Percentiles rank a stretch among this genome's conserved stretches.
These are phyloP conservation scores for Odontomyia ornata DNA, from an alignment of 2,888 invertebrate species.

Conservation along the genomic window DNA sequence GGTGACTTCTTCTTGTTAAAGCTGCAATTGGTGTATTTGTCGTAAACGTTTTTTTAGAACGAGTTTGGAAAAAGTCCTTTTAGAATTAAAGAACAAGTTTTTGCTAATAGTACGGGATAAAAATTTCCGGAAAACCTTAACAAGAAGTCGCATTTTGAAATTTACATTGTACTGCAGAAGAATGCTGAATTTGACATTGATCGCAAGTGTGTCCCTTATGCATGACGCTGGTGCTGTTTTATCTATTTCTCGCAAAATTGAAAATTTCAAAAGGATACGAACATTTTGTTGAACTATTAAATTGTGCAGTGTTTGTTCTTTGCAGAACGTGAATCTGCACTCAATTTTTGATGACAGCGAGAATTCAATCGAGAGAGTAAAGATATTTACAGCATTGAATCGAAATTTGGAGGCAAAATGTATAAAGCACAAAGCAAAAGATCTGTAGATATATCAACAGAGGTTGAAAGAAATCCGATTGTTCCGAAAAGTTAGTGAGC, in stretches of 20 bases:
- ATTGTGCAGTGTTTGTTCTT: neutral
- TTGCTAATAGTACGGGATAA: neutral
- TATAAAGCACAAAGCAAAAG: no score
- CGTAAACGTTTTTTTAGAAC: conserved; percentile 18
- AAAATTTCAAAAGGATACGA: neutral
- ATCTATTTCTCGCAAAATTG: neutral
- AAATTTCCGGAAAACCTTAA: conserved; percentile 2
- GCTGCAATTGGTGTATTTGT: neutral
- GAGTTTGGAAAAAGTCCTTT: conserved; percentile 35
- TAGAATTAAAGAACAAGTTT: conserved; percentile 23
- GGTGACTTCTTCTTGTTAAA: no score
- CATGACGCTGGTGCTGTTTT: conserved; percentile 15
- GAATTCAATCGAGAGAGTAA: no score
- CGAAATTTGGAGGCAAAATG: no score
- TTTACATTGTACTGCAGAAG: neutral
- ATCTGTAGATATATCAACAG: no score
- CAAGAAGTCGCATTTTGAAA: neutral
- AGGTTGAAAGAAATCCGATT: no score
- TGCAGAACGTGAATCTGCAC: neutral
- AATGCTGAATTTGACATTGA: neutral
- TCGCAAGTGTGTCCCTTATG: neutral
- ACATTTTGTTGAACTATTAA: neutral
- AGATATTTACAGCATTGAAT: no score
- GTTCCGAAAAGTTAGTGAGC: no score
- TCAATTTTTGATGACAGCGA: no score